phyloP scores from a whole-genome alignment of 1,140 invertebrate species.

The Cephus cinctus region DNA sequence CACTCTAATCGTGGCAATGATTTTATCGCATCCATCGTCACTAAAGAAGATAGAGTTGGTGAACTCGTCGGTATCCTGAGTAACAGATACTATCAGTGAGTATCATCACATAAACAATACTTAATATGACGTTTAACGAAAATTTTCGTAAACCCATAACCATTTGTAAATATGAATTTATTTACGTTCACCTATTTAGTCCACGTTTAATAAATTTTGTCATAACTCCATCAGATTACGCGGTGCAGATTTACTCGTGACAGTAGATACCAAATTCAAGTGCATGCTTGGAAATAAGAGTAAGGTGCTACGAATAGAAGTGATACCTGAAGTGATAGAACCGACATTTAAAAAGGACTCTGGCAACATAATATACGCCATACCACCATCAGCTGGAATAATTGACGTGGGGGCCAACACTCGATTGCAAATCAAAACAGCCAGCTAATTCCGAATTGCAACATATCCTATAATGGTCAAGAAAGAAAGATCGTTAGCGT shows the following conservation, averaged over 20 bases:
- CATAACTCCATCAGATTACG: conserved; percentile 56
- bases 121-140: conserved; percentile 9
- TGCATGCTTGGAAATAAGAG: conserved; percentile 76
- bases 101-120: conserved; percentile 28
- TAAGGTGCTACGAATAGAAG: conserved; percentile 63
- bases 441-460: conserved; percentile 21
- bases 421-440: conserved; percentile 32
- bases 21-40: conserved; percentile 70
- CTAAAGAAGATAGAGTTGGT: conserved; percentile 75
- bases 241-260: conserved; percentile 65
- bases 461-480: background rate
- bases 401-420: conserved; percentile 35
- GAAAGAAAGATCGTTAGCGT: background rate
- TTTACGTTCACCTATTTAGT: conserved; percentile 4
- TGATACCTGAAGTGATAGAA: conserved; percentile 57
- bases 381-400: conserved; percentile 53
- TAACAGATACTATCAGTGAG: conserved; percentile 73
- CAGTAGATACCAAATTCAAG: conserved; percentile 62
- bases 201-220: conserved; percentile 16
- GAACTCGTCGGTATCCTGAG: conserved; percentile 85
- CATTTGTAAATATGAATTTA: conserved; percentile 2
- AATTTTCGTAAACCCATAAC: background rate
- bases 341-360: conserved; percentile 66
- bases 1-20: conserved; percentile 89
- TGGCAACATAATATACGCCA: conserved; percentile 56